Evolutionary conservation across 2,113 vertebrate genomes (phyloP), one percentile per base, ranked within the genome.

Genomic region (Pagrus major): DNA sequence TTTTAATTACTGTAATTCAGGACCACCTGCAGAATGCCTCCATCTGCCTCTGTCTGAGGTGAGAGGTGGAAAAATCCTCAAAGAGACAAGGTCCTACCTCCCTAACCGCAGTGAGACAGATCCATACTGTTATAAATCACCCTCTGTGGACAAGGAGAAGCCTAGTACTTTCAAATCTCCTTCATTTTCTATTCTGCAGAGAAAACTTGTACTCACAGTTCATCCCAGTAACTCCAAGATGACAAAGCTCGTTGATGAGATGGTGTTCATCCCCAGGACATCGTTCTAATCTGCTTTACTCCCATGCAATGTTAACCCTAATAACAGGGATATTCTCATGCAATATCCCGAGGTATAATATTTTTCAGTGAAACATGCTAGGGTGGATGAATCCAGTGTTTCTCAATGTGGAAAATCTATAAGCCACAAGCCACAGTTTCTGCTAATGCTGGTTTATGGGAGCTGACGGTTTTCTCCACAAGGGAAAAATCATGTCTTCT

Each of bases 1-100:
- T 83, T 90, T 88, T 91, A 88, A 90, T 91, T 82, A 76, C 75
- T 80, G 68, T 81, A 79, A 88, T 82, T 81, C 72, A 77, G 78
- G 64, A 73, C 85, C 80, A 37, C 86, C 86, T 11, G 41, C 83
- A 66, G 80, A 76, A 87, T 1, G 59, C 58, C 52, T 84, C 88
- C 83, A 83, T 91, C 89, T 88, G 89, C 69, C 76, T 60, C 72
- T 79, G 54, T 88, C 58, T 41, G 78, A 84, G 85, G 83, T 74
- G 70, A 89, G 66, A 83, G 59, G 83, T 69, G 33, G 33, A 74
- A 66, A 77, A 77, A 66, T 42, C 66, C 46, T 55, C 0, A 21
- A 65, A 55, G 61, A 79, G 27, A 60, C 20, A 63, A 37, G 21
- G 29, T 71, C 58, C 55, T 42, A 49, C 37, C 54, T 63, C 60